Evolutionary conservation across 30 jellyfish, hydroid and myxozoan genomes (phyloP).

Genomic region (Pelagia noctiluca): DNA sequence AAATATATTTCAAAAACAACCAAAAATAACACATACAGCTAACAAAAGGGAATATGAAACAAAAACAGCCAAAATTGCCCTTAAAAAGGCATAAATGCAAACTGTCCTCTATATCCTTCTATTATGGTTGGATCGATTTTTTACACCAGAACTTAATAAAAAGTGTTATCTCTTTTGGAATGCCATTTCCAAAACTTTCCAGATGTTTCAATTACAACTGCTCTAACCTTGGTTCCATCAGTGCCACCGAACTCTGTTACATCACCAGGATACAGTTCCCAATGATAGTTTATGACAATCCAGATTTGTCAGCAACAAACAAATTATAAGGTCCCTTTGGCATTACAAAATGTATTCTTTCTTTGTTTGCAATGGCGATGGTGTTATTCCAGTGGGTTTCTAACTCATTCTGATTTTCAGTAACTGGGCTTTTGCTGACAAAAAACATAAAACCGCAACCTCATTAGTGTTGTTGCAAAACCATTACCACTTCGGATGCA

Average conservation of each 20-base stretch:
- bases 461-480: slow-evolving; percentile 16
- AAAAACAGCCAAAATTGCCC: too few species aligned
- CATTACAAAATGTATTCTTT: slow-evolving; percentile 18
- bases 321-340: slow-evolving; percentile 21
- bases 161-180: not conserved
- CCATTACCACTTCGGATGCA: slow-evolving; percentile 10
- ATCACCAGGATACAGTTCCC: slow-evolving; percentile 31
- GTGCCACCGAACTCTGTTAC: slow-evolving; percentile 27
- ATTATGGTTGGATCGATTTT: slow-evolving; percentile 23
- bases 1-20: not conserved
- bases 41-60: too few species aligned
- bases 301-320: slow-evolving; percentile 51
- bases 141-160: not conserved
- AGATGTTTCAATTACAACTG: slow-evolving; percentile 31
- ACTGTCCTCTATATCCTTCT: slow-evolving; percentile 8
- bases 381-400: slow-evolving; percentile 25
- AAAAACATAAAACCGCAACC: not conserved
- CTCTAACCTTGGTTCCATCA: slow-evolving; percentile 13
- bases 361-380: slow-evolving; percentile 37
- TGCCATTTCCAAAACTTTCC: slow-evolving; percentile 60
- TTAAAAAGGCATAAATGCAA: not conserved
- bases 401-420: slow-evolving; percentile 9
- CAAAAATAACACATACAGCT: too few species aligned
- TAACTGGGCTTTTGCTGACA: slow-evolving; percentile 20
- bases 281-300: slow-evolving; percentile 36